Evolutionary conservation across 2,113 vertebrate genomes (phyloP), one percentile per base, ranked within the genome.

Genomic region (Morone chrysops): DNA sequence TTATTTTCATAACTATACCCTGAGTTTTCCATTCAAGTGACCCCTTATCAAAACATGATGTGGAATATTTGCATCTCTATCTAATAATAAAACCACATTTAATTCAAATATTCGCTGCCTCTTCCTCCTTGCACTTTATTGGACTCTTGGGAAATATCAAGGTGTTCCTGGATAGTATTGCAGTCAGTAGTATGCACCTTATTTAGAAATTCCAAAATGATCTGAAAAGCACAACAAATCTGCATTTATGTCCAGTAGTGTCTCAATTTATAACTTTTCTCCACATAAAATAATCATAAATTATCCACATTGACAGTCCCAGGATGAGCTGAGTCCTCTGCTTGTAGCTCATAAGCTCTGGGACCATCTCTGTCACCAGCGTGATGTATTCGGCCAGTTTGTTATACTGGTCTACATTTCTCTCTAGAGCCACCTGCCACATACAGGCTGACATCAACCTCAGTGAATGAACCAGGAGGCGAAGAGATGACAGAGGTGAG

Each of bases 351-450:
- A 81, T 40, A 45, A 85, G 61, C 9, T 81, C 73, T 31, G 83
- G 78, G 40, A 25, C 73, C 3, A 81, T 72, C 60, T 80, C 60
- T n/a, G 60, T 81, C 67, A 81, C 61, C 8, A 85, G 1, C 0
- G 31, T 54, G 50, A 85, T 72, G 61, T 72, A 81, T n/a, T 68
- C 13, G 0, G 48, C 69, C 79, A 74, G 74, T 73, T 14, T 74
- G 14, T 62, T 56, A 63, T 73, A 78, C n/a, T 73, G 56, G 20
- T 68, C 74, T 6, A 86, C 56, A 17, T 81, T 78, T 63, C 62
- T 16, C n/a, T 78, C 54, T 17, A 69, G 63, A 47, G 63, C 74
- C 53, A 69, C 69, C 79, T 82, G 84, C 63, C 68, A 86, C 78
- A 81, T 72, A 38, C 73, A 81, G 9, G 10, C 78, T 14, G 74